These are phyloP conservation scores for Abramis brama DNA, from an alignment of 2,113 vertebrate genomes.

Conservation along the genomic window DNA sequence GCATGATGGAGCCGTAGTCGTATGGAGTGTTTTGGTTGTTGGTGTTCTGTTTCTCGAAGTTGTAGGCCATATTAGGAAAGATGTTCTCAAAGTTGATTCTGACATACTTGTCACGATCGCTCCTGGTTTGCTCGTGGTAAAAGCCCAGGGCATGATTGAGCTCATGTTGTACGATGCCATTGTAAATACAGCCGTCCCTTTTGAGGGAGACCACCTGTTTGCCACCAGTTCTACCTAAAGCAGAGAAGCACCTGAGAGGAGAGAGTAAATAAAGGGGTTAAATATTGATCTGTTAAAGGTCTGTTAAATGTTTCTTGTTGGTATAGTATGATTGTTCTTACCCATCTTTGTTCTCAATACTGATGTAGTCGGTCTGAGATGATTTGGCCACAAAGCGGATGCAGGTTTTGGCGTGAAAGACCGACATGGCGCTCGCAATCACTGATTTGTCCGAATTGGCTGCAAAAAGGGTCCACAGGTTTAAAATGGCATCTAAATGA, in stretches of 20 bases:
- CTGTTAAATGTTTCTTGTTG: neutral
- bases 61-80: slow-evolving; percentile 3
- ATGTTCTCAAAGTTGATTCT: slow-evolving; percentile 60
- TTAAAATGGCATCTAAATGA: neutral
- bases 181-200: slow-evolving; percentile 40
- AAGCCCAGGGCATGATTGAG: slow-evolving; percentile 65
- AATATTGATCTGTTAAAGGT: no score
- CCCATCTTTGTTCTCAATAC: slow-evolving; percentile 56
- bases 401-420: slow-evolving; percentile 54
- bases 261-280: neutral
- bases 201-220: slow-evolving; percentile 63
- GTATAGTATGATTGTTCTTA: slow-evolving; percentile 27
- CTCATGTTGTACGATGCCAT: slow-evolving; percentile 59
- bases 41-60: slow-evolving; percentile 50
- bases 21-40: slow-evolving; percentile 58
- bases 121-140: slow-evolving; percentile 66
- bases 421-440: slow-evolving; percentile 52
- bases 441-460: slow-evolving; percentile 20
- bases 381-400: slow-evolving; percentile 52
- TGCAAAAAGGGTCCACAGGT: neutral
- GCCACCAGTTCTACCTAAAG: slow-evolving; percentile 55
- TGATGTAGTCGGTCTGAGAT: slow-evolving; percentile 55
- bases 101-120: slow-evolving; percentile 63
- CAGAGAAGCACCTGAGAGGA: slow-evolving; percentile 62
- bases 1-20: slow-evolving; percentile 62